These are phyloP conservation scores for Drosophila grimshawi DNA, from an alignment of 1,140 invertebrate genomes.

Conservation along the genomic window DNA sequence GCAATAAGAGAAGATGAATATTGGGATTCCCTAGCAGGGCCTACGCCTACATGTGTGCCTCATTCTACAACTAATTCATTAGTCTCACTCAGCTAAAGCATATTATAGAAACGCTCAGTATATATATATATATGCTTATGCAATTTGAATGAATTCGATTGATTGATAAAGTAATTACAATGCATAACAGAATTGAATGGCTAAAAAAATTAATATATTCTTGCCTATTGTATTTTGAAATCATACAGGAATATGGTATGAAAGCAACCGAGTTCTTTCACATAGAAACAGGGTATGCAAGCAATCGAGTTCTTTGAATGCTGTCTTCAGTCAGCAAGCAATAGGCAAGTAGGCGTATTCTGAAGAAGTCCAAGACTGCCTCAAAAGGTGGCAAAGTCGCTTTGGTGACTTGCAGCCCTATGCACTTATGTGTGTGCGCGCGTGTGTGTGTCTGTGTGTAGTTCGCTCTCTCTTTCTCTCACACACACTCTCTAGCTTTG, in stretches of 20 bases:
- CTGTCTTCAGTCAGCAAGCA: constrained; percentile 6
- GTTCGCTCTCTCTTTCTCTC: no score
- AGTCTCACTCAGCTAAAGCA: neutral
- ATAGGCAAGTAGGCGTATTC: constrained; percentile 11
- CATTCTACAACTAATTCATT: neutral
- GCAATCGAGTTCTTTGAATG: neutral
- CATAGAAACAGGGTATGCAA: neutral
- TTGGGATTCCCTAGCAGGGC: constrained; percentile 24
- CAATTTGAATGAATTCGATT: no score
- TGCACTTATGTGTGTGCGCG: constrained; percentile 28
- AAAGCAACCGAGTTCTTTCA: neutral
- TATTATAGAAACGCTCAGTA: neutral
- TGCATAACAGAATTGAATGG: no score
- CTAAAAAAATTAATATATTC: no score
- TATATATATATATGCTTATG: no score
- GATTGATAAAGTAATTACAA: no score
- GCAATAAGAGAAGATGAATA: neutral
- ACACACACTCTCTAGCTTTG: neutral
- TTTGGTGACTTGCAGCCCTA: constrained; percentile 24
- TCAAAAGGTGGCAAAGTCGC: constrained; percentile 44
- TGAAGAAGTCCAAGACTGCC: constrained; percentile 38
- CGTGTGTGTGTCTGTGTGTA: constrained; percentile 2
- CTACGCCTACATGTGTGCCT: neutral
- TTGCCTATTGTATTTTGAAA: no score
- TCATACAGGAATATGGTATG: no score